Evolutionary conservation across 2,888 invertebrate genomes (phyloP).

Genomic region (Tryphoninae sp.): DNA sequence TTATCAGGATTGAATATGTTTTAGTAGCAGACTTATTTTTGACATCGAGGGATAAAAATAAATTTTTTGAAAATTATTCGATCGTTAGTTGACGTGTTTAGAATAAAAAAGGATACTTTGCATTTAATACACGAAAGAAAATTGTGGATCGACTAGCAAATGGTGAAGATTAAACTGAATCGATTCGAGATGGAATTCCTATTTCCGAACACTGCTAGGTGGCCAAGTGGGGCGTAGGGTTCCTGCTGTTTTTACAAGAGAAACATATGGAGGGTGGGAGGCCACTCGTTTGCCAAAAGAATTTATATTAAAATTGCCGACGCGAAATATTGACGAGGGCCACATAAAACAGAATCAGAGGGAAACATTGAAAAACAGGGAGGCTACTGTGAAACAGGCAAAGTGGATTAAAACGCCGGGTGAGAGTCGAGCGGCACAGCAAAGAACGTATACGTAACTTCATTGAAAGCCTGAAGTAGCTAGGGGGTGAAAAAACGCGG

Average conservation of each 20-base stretch:
- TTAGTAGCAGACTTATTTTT: background rate
- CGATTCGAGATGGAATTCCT: background rate
- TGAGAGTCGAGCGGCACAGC: slow-evolving; percentile 27
- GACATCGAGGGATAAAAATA: background rate
- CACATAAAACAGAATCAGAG: background rate
- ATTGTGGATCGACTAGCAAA: background rate
- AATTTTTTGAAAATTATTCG: background rate
- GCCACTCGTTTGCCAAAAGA: slow-evolving; percentile 37
- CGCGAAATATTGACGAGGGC: slow-evolving; percentile 49
- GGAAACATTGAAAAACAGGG: slow-evolving; percentile 1
- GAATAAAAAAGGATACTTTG: no score
- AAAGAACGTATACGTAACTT: slow-evolving; percentile 31
- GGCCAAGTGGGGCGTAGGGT: background rate
- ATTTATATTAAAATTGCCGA: slow-evolving; percentile 63
- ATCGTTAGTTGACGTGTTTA: no score
- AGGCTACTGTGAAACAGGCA: slow-evolving; percentile 15
- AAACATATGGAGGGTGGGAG: slow-evolving; percentile 4
- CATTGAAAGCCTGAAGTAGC: slow-evolving; percentile 26
- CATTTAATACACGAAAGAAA: background rate
- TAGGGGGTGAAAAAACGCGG: background rate
- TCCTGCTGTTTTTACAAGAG: slow-evolving; percentile 8
- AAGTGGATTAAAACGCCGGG: slow-evolving; percentile 56
- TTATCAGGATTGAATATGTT: background rate
- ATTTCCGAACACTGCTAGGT: background rate
- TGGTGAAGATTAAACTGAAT: background rate